Conservation (phyloP, 2,888 invertebrate species). For the Stomorhina lunata region DNA sequence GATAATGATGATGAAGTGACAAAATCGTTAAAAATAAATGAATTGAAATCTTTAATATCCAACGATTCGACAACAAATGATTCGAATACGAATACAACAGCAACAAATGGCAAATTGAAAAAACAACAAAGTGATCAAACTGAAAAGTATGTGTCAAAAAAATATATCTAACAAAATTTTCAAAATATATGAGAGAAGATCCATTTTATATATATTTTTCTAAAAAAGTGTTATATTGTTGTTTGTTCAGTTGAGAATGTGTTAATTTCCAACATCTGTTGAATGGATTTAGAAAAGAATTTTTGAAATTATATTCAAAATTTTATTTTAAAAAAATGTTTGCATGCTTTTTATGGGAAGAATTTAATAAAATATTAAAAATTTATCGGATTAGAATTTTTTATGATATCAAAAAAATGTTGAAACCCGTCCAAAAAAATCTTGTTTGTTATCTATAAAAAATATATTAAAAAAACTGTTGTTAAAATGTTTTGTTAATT, state of each 20-base stretch:
- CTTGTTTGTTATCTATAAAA: not conserved
- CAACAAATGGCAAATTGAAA: slow-evolving; percentile 69
- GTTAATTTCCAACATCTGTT: slow-evolving; percentile 39
- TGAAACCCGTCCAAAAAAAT: not conserved
- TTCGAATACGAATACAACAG: slow-evolving; percentile 19
- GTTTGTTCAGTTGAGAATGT: too few species aligned
- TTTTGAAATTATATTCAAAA: too few species aligned
- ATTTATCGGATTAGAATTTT: slow-evolving; percentile 5
- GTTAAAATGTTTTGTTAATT: slow-evolving; percentile 10
- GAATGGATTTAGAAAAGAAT: too few species aligned
- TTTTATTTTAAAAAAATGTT: too few species aligned
- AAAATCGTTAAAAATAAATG: slow-evolving; percentile 62
- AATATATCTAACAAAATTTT: slow-evolving; percentile 1
- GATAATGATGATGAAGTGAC: slow-evolving; percentile 45
- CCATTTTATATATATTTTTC: not conserved
- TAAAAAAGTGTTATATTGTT: not conserved
- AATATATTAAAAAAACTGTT: slow-evolving; percentile 3
- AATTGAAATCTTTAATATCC: slow-evolving; percentile 50
- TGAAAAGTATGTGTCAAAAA: slow-evolving; percentile 72
- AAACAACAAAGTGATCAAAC: slow-evolving; percentile 73
- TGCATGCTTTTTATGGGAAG: not conserved
- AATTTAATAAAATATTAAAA: too few species aligned
- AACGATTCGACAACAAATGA: slow-evolving; percentile 44
- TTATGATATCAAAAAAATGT: not conserved
- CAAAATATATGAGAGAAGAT: not conserved